Evolutionary conservation across 2,113 vertebrate species (phyloP).

Genomic region (mouse (Mus musculus)): DNA sequence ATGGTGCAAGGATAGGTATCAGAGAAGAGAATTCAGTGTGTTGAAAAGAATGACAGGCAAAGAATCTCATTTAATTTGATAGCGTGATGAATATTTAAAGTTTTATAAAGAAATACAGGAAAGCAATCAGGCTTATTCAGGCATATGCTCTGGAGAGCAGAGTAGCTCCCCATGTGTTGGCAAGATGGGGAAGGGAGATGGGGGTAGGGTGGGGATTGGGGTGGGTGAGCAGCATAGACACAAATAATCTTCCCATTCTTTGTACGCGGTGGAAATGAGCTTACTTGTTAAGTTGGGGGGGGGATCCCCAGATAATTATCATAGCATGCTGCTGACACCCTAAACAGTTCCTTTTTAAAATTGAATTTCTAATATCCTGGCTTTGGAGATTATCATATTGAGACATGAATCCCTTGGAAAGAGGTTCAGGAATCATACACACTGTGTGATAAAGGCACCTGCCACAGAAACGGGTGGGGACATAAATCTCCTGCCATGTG

Average conservation of each 20-base stretch:
- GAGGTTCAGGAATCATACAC: conserved; percentile 52
- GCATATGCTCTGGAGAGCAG: conserved; percentile 61
- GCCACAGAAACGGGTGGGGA: conserved; percentile 58
- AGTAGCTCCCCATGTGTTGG: conserved; percentile 68
- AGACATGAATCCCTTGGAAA: conserved; percentile 76
- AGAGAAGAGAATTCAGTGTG: conserved; percentile 68
- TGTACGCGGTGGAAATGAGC: conserved; percentile 67
- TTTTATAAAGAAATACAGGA: conserved; percentile 84
- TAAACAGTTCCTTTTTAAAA: conserved; percentile 80
- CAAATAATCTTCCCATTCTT: conserved; percentile 73
- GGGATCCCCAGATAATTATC: conserved; percentile 78
- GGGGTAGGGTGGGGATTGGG: conserved; percentile 41
- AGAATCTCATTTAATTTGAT: conserved; percentile 84
- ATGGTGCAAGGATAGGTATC: conserved; percentile 65
- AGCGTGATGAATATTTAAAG: conserved; percentile 83
- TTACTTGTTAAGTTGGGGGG: conserved; percentile 63
- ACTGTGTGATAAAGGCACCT: conserved; percentile 66
- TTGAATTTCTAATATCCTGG: conserved; percentile 74
- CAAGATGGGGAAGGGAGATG: conserved; percentile 52
- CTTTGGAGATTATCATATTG: conserved; percentile 67
- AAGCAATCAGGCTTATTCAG: conserved; percentile 81
- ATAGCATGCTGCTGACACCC: conserved; percentile 74
- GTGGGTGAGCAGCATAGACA: conserved; percentile 9
- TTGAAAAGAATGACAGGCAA: conserved; percentile 80
- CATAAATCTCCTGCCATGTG: conserved; percentile 41